These are phyloP conservation scores for Druon quercuslanigerum DNA, from an alignment of 1,140 invertebrate species.

Conservation along the genomic window DNA sequence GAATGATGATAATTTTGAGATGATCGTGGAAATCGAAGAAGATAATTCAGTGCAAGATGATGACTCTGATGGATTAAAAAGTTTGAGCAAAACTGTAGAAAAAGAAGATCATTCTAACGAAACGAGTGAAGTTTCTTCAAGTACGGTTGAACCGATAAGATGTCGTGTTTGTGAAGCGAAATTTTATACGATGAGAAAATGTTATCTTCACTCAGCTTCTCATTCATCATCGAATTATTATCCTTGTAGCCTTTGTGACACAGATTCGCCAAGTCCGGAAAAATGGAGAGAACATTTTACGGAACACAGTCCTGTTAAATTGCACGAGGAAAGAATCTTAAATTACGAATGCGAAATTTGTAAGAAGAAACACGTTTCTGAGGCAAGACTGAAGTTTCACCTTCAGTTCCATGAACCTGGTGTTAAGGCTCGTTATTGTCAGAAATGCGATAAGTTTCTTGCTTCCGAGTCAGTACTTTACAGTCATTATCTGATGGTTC, in stretches of 20 bases:
- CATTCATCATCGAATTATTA: background rate
- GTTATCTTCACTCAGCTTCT: background rate
- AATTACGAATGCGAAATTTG: slow-evolving; percentile 12
- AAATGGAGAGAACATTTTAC: slow-evolving; percentile 9
- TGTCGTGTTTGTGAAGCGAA: background rate
- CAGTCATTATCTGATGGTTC: slow-evolving; percentile 15
- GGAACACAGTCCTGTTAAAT: background rate
- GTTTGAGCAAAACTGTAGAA: background rate
- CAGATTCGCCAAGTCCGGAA: background rate
- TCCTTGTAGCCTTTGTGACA: background rate
- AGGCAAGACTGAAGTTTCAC: slow-evolving; percentile 30
- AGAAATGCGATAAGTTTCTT: slow-evolving; percentile 32
- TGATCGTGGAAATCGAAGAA: background rate
- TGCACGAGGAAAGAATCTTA: background rate
- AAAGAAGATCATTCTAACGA: background rate
- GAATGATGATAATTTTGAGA: background rate
- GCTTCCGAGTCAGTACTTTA: slow-evolving; percentile 32
- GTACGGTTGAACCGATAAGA: background rate
- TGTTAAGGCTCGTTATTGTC: slow-evolving; percentile 26
- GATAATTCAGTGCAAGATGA: no score
- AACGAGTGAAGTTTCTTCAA: background rate
- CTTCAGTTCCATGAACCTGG: slow-evolving; percentile 13
- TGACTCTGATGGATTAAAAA: no score
- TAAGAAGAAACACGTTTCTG: slow-evolving; percentile 25
- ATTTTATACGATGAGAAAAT: background rate